A percentile compares a stretch with the other conserved stretches of the same genome.
Conservation (phyloP, 1,140 invertebrate genomes). For the Nebria ingens region DNA sequence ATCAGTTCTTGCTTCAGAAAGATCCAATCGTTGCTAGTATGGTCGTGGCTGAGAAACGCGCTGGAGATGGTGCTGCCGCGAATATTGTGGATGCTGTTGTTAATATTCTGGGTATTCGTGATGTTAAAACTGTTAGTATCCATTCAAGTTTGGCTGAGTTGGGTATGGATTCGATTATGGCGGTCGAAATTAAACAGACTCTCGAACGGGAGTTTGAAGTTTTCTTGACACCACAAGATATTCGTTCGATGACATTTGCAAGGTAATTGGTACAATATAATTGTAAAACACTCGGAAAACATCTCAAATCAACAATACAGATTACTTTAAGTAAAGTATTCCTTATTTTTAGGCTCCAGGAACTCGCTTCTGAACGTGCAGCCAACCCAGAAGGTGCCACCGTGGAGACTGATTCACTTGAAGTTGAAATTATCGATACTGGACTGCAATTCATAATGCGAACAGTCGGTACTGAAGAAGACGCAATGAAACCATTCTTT, state of each 20-base stretch:
- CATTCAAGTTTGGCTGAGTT: slow-evolving; percentile 67
- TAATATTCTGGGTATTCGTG: slow-evolving; percentile 46
- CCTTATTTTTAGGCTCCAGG: neutral
- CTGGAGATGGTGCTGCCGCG: slow-evolving; percentile 40
- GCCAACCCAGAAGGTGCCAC: neutral
- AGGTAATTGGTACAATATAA: slow-evolving; percentile 15
- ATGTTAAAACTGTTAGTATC: slow-evolving; percentile 48
- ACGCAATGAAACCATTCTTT: slow-evolving; percentile 3
- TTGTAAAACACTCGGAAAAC: neutral
- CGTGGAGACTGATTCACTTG: neutral
- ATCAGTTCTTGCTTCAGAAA: slow-evolving; percentile 55
- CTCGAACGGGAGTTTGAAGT: slow-evolving; percentile 54
- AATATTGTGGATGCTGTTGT: slow-evolving; percentile 54
- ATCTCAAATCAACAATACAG: neutral
- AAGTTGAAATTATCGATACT: neutral
- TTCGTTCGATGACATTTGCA: slow-evolving; percentile 39
- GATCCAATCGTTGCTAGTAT: slow-evolving; percentile 63
- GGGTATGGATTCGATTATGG: slow-evolving; percentile 85
- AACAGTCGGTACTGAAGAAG: neutral
- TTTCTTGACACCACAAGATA: slow-evolving; percentile 47
- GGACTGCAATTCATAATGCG: neutral
- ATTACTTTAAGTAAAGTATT: neutral
- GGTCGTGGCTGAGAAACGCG: slow-evolving; percentile 63
- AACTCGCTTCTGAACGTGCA: neutral
- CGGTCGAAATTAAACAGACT: slow-evolving; percentile 67